These are phyloP conservation scores for Epinotia bilunana DNA, from an alignment of 2,888 invertebrate species.

Conservation along the genomic window DNA sequence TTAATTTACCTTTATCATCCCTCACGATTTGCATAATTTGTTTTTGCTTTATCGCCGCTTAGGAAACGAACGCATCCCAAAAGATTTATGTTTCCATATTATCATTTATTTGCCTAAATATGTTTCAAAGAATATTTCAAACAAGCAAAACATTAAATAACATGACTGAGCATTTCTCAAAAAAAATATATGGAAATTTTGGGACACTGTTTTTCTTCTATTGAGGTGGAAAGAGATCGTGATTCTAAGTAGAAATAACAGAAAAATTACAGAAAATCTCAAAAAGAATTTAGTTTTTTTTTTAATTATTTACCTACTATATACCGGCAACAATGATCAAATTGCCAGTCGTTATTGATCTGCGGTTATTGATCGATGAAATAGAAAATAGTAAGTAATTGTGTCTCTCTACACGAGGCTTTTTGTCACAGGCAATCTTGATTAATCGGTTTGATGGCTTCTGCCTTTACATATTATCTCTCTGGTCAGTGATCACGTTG, in stretches of 20 bases:
- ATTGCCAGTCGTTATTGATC: no score
- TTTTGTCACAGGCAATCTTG: background rate
- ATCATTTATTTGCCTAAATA: slow-evolving; percentile 17
- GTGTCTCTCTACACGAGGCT: background rate
- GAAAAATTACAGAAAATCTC: no score
- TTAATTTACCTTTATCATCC: slow-evolving; percentile 44
- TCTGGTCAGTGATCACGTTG: slow-evolving; percentile 11
- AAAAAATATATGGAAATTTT: no score
- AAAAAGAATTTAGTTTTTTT: no score
- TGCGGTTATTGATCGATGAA: background rate
- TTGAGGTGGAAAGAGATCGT: no score
- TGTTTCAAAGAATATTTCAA: slow-evolving; percentile 1
- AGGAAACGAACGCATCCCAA: slow-evolving; percentile 42
- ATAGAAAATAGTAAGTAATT: background rate
- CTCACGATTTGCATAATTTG: slow-evolving; percentile 44
- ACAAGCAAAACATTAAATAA: background rate
- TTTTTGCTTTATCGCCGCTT: slow-evolving; percentile 44
- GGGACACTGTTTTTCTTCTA: no score
- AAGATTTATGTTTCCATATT: slow-evolving; percentile 34
- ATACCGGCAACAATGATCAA: no score
- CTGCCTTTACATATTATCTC: slow-evolving; percentile 12
- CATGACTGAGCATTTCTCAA: no score
- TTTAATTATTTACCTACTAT: no score
- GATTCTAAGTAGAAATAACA: no score
- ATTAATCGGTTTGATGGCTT: slow-evolving; percentile 9